Conservation (phyloP, 2,888 invertebrate species). For the Hypomecis punctinalis region DNA sequence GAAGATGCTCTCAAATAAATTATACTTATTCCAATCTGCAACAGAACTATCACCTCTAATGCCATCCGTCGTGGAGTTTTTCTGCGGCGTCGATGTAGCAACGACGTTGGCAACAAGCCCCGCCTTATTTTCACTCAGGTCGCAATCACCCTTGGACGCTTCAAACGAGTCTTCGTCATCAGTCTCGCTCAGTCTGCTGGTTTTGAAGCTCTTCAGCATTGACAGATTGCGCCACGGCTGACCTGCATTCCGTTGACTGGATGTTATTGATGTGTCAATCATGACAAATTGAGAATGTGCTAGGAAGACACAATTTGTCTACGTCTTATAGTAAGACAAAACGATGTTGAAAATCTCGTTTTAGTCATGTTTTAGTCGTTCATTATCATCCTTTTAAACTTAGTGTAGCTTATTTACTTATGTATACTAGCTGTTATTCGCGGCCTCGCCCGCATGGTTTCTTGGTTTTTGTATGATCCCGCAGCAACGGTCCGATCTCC, state of each 20-base stretch:
- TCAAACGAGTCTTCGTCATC: constrained; percentile 51
- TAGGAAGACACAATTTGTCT: too few species aligned
- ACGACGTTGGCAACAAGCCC: constrained; percentile 54
- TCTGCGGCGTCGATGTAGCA: constrained; percentile 74
- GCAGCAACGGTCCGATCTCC: too few species aligned
- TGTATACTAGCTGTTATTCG: too few species aligned
- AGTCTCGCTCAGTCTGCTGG: constrained; percentile 45
- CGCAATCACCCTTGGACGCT: constrained; percentile 52
- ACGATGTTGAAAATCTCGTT: too few species aligned
- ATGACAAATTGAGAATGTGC: too few species aligned
- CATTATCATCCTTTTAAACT: too few species aligned
- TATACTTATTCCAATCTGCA: neutral
- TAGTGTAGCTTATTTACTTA: too few species aligned
- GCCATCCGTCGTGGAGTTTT: constrained; percentile 51
- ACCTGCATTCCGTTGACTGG: constrained; percentile 47
- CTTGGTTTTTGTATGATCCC: too few species aligned
- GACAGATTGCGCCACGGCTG: constrained; percentile 63
- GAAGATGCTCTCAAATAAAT: neutral
- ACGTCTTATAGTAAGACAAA: too few species aligned
- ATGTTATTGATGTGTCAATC: constrained; percentile 1
- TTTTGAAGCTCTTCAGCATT: constrained; percentile 54
- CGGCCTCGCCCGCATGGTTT: too few species aligned
- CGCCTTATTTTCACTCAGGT: constrained; percentile 56
- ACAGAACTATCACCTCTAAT: constrained; percentile 42
- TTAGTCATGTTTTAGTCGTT: too few species aligned